Base-by-base conservation (phyloP, 2,888 invertebrate species). In the Malthinus seriepunctatus region DNA sequence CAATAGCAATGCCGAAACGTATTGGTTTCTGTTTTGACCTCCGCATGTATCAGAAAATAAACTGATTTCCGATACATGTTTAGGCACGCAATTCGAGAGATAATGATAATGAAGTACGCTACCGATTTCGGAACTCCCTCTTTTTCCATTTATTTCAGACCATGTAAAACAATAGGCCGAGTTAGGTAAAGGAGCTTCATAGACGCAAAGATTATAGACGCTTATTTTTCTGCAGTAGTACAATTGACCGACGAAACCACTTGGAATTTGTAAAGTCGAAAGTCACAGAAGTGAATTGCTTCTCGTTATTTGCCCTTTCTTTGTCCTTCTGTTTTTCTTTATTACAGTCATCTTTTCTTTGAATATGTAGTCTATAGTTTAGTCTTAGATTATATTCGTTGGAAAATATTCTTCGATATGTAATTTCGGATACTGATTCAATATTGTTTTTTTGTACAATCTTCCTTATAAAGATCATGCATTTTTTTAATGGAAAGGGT, bases 131-230 rank as follows among this genome's bases (percentile, higher is more conserved):
- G n/a, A n/a, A n/a, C n/a, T n/a, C n/a, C n/a, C n/a, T n/a, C n/a
- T n/a, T n/a, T n/a, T n/a, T n/a, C 51, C 51, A 39, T 51, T 51
- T 32, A 51, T 9, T 42, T 51, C 51, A 51, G 42, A 37, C 51
- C 39, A 51, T 10, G 32, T 32, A 10, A 32, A 51, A 10, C 51
- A 51, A 32, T 42, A 51, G 1, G 42, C 42, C 23, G 14, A 37
- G 10, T 51, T 51, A 4, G 42, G 51, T 51, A 23, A 10, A 5
- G 31, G 3, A 37, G 32, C 2, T 42, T 51, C 51, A 42, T 51
- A 51, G 7, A 42, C 10, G 11, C 39, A 39, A 23, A 42, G 32
- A 51, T 51, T 51, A 32, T 49, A 49, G 12, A 15, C 32, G 32
- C 42, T 42, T 5, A 51, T 32, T 44, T 51, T 44, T 2, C 42